These are phyloP conservation scores for Dryomyza anilis DNA, from an alignment of 2,888 invertebrate genomes.

Conservation along the genomic window DNA sequence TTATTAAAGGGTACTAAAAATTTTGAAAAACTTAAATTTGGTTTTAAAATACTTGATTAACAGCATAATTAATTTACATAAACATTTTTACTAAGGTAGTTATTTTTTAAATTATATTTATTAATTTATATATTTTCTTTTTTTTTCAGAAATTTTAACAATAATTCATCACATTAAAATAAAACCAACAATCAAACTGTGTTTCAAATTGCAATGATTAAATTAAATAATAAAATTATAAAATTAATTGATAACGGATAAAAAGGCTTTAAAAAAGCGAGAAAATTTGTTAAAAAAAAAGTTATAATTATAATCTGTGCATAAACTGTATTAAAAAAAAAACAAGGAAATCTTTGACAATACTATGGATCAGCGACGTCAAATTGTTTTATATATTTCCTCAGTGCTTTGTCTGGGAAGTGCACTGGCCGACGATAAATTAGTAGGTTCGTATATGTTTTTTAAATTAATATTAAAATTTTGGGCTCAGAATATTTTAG, in stretches of 20 bases:
- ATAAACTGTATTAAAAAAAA: not conserved
- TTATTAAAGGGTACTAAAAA: no score
- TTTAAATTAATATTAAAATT: no score
- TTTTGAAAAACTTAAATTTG: no score
- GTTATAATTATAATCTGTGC: no score
- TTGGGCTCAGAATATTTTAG: no score
- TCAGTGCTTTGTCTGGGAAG: constrained; percentile 45
- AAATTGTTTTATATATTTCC: constrained; percentile 35
- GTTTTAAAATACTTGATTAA: no score
- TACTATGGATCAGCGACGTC: constrained; percentile 43
- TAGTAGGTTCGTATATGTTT: constrained; percentile 40
- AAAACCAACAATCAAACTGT: not conserved
- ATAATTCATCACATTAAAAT: not conserved
- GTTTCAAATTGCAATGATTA: constrained; percentile 44
- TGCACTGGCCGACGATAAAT: constrained; percentile 30
- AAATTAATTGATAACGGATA: constrained; percentile 52
- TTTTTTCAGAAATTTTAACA: not conserved
- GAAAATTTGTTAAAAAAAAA: no score
- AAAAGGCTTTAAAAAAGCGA: constrained; percentile 25
- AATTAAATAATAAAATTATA: constrained; percentile 45
- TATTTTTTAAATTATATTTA: not conserved
- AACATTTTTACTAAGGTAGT: no score
- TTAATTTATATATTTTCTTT: not conserved
- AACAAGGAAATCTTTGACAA: constrained; percentile 1
- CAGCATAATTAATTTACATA: no score